A percentile compares a stretch with the other conserved stretches of the same genome.
Conservation (phyloP, 2,113 vertebrate species). For the Malurus elegans region DNA sequence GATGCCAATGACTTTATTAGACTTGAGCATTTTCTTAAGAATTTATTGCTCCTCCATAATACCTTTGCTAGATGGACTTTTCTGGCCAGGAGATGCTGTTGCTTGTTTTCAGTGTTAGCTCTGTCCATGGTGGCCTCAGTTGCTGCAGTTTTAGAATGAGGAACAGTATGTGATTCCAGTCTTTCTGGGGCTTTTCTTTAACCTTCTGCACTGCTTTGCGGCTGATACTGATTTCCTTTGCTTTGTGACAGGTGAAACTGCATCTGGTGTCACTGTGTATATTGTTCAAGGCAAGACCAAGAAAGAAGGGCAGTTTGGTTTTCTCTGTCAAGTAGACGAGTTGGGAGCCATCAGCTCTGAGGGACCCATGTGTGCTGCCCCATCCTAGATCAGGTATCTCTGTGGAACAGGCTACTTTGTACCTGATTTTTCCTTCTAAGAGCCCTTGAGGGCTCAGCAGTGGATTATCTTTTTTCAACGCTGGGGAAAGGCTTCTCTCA, state of each 20-base stretch:
- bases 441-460: background rate
- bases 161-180: background rate
- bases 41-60: background rate
- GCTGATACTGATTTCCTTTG: background rate
- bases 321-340: background rate
- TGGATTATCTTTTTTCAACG: background rate
- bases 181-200: background rate
- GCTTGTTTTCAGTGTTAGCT: background rate
- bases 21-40: background rate
- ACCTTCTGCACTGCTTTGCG: background rate
- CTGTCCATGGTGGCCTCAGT: background rate
- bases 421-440: background rate
- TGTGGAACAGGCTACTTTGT: background rate
- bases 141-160: background rate
- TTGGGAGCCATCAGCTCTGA: background rate
- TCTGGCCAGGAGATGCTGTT: background rate
- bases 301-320: background rate
- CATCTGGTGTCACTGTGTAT: background rate
- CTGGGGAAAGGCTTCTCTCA: fast-evolving
- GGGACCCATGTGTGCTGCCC: background rate
- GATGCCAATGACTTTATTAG: background rate
- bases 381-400: background rate
- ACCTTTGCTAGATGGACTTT: background rate
- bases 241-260: background rate
- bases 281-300: background rate